Percentiles rank a stretch among this genome's conserved stretches.
phyloP scores from a whole-genome alignment of 2,797 vertebrate genomes.

The Mormyrops boulengeri region DNA sequence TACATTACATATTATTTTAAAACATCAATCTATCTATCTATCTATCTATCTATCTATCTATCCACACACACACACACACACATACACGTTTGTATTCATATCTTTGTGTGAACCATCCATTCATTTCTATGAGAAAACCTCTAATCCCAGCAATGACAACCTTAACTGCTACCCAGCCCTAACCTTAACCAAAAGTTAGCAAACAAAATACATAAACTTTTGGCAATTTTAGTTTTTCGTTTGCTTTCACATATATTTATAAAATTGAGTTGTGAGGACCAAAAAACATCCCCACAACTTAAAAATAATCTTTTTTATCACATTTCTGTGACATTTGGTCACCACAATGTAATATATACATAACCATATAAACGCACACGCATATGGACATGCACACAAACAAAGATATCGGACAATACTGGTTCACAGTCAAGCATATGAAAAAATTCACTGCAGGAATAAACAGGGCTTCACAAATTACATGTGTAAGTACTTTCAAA shows the following conservation, averaged over 20 bases:
- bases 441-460: not conserved
- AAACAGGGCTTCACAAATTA: slow-evolving; percentile 7
- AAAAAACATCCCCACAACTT: not conserved
- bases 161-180: not conserved
- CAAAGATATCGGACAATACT: not conserved
- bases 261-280: not conserved
- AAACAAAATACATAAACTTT: not conserved
- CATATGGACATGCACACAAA: not conserved
- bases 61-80: not conserved
- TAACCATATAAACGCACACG: not conserved
- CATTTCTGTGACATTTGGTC: not conserved
- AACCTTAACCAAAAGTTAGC: not conserved
- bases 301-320: not conserved
- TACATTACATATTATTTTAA: not conserved
- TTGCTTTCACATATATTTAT: not conserved
- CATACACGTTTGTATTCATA: not conserved
- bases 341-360: not conserved
- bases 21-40: not conserved
- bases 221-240: not conserved
- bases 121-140: not conserved
- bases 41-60: not conserved
- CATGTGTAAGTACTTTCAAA: not conserved
- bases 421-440: not conserved
- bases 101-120: not conserved
- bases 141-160: not conserved